Conservation (phyloP, 2,113 vertebrate species). For the Lepidothrix coronata region DNA sequence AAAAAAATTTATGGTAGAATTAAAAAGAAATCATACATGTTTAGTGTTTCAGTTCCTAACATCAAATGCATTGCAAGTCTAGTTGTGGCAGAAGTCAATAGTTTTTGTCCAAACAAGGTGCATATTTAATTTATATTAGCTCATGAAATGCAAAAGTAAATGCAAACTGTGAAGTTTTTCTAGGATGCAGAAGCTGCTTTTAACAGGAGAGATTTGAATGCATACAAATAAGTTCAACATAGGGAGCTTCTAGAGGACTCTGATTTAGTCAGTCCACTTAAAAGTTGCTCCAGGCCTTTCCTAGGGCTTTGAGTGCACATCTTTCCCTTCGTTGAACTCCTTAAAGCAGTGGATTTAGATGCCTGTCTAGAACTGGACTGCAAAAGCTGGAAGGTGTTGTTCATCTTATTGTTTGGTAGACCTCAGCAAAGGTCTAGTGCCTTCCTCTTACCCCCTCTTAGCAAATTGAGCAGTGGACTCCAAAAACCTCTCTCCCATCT, state of each 20-base stretch:
- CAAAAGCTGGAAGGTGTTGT: background rate
- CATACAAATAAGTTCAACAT: background rate
- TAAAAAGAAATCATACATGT: background rate
- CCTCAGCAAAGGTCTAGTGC: background rate
- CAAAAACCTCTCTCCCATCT: background rate
- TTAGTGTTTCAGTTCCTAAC: background rate
- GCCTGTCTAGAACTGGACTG: background rate
- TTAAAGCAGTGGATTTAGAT: constrained; percentile 10
- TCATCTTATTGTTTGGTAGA: background rate
- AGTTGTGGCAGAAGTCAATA: background rate
- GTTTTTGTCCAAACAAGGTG: background rate
- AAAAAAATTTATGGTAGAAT: background rate
- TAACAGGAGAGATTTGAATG: background rate
- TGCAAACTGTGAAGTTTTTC: background rate
- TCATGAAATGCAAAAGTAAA: background rate
- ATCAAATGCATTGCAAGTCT: background rate
- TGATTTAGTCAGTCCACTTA: background rate
- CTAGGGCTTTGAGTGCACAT: background rate
- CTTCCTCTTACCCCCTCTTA: background rate
- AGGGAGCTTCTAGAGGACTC: background rate
- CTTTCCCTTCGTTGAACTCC: constrained; percentile 11
- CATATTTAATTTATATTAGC: background rate
- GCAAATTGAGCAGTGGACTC: background rate
- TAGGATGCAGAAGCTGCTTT: background rate
- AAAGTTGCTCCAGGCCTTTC: background rate